phyloP scores from a whole-genome alignment of 2,113 vertebrate species.

The zebrafish (Danio rerio) region DNA sequence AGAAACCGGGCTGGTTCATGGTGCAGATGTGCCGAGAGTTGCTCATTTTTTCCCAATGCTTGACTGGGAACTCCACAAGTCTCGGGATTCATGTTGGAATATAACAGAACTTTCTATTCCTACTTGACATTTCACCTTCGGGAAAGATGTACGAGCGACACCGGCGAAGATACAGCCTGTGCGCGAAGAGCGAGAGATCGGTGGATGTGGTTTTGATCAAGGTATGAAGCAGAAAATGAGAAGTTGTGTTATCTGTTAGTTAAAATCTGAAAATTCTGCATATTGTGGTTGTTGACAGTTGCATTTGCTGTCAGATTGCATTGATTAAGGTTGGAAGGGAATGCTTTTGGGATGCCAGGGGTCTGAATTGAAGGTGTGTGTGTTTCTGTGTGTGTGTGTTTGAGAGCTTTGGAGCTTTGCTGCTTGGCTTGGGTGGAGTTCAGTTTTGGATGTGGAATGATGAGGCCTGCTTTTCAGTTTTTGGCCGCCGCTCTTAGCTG shows the following conservation, averaged over 20 bases:
- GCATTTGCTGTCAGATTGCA: slow-evolving; percentile 10
- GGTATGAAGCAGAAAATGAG: slow-evolving; percentile 13
- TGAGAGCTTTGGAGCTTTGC: not conserved
- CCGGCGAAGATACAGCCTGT: slow-evolving; percentile 88
- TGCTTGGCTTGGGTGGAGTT: slow-evolving; percentile 38
- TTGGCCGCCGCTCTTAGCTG: not conserved
- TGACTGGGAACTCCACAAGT: slow-evolving; percentile 28
- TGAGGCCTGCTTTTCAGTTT: slow-evolving; percentile 29
- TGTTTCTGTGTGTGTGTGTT: slow-evolving; percentile 23
- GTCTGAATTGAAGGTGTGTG: not conserved
- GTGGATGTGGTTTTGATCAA: slow-evolving; percentile 84
- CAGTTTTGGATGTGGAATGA: slow-evolving; percentile 42
- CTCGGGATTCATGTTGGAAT: slow-evolving; percentile 65
- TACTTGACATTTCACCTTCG: slow-evolving; percentile 5
- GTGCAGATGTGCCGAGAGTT: slow-evolving; percentile 63
- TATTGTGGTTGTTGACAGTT: slow-evolving; percentile 25
- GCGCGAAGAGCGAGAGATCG: slow-evolving; percentile 82
- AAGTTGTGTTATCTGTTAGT: not conserved
- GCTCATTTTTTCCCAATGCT: slow-evolving; percentile 54
- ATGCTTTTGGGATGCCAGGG: slow-evolving; percentile 12
- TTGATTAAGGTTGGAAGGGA: slow-evolving; percentile 22
- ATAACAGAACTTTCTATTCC: slow-evolving; percentile 14
- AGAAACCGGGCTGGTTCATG: slow-evolving; percentile 60
- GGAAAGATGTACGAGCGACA: slow-evolving; percentile 89
- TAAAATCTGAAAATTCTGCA: not conserved